Evolutionary conservation across 1,140 invertebrate species (phyloP).

Genomic region (Drosophila pachea): DNA sequence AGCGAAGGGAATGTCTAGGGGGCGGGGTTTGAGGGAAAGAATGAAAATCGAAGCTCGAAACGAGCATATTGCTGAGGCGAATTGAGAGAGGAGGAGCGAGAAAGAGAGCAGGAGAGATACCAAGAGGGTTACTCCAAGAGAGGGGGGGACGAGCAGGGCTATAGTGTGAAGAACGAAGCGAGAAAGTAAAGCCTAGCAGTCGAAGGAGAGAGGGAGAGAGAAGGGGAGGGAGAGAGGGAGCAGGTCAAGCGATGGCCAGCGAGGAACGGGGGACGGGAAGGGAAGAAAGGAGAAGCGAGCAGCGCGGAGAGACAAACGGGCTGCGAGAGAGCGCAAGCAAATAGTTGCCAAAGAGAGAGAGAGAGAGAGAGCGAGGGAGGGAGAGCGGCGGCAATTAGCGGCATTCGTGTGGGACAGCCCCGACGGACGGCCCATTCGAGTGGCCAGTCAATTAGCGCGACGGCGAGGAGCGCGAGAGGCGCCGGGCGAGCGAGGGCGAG

Average conservation of each 20-base stretch:
- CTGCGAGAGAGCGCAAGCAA: neutral
- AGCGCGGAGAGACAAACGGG: neutral
- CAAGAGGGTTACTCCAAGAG: too few species aligned
- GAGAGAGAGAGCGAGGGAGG: too few species aligned
- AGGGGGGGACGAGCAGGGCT: too few species aligned
- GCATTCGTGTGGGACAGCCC: neutral
- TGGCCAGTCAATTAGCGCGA: constrained; percentile 4
- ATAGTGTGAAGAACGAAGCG: too few species aligned
- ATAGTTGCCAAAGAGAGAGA: too few species aligned
- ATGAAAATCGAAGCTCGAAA: neutral
- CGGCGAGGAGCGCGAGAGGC: neutral
- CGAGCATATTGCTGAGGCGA: neutral
- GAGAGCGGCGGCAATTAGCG: neutral
- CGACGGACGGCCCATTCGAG: neutral
- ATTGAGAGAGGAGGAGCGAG: neutral
- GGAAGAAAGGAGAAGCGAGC: neutral
- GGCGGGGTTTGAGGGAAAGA: neutral
- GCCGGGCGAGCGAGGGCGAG: neutral
- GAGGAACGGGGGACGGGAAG: neutral
- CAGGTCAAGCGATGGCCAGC: neutral
- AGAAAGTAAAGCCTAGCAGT: too few species aligned
- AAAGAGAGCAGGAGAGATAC: neutral
- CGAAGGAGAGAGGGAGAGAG: neutral
- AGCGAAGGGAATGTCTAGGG: too few species aligned
- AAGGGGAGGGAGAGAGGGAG: neutral